Conservation (phyloP, 2,113 vertebrate species). For the Gopherus evgoodei region DNA sequence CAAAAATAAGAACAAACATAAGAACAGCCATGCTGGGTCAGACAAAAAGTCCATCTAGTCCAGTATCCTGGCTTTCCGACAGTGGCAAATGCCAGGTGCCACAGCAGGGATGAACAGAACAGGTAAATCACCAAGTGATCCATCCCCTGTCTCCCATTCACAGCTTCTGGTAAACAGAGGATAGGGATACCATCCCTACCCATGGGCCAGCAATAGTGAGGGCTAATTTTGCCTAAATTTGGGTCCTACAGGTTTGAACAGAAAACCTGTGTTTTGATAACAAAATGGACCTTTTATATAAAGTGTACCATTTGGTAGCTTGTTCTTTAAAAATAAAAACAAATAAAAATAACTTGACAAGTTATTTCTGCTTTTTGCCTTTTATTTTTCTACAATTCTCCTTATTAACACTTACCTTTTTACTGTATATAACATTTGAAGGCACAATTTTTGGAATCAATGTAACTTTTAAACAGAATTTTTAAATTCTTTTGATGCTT, state of each 20-base stretch:
- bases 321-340: slow-evolving; percentile 21
- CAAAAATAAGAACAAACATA: not conserved
- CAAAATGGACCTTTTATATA: not conserved
- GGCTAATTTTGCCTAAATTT: slow-evolving; percentile 43
- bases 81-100: not conserved
- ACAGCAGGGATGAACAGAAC: not conserved
- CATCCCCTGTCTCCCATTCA: not conserved
- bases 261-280: not conserved
- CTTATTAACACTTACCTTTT: not conserved
- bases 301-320: not conserved
- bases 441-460: slow-evolving; percentile 60
- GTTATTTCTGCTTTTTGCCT: slow-evolving; percentile 20
- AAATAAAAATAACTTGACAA: not conserved
- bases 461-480: slow-evolving; percentile 41
- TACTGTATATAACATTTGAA: slow-evolving; percentile 45
- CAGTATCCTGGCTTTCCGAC: not conserved
- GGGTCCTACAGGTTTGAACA: not conserved
- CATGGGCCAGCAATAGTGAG: slow-evolving; percentile 22
- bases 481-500: not conserved
- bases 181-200: not conserved
- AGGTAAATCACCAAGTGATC: not conserved
- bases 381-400: not conserved
- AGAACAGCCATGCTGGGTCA: not conserved
- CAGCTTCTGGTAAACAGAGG: not conserved
- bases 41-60: not conserved